A percentile compares a stretch with the other conserved stretches of the same genome.
Evolutionary conservation across 2,888 invertebrate species (phyloP).

Genomic region (Apamea anceps): DNA sequence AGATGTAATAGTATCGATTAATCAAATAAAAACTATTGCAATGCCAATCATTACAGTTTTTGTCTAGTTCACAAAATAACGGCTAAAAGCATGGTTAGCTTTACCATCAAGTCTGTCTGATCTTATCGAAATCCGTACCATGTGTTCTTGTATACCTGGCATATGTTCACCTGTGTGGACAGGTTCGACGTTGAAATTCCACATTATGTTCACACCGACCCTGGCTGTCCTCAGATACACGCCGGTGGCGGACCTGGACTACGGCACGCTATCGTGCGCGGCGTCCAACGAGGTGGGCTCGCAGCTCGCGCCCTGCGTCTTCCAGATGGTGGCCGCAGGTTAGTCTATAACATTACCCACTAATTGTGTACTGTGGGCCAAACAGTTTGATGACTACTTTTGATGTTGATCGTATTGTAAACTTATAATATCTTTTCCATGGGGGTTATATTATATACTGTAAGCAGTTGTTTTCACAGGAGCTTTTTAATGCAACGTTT

Average conservation of each 20-base stretch:
- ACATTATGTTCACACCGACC: background rate
- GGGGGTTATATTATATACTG: too few species aligned
- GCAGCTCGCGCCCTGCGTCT: slow-evolving; percentile 95
- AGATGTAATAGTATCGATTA: background rate
- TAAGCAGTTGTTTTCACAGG: background rate
- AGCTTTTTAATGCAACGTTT: background rate
- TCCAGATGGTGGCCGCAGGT: slow-evolving; percentile 97
- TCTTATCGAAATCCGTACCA: background rate
- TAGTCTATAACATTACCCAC: slow-evolving; percentile 71
- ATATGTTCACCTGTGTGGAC: background rate
- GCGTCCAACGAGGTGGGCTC: slow-evolving; percentile 96
- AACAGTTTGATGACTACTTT: background rate
- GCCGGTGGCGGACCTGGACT: slow-evolving; percentile 93
- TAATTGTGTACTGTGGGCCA: background rate
- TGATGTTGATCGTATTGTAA: background rate
- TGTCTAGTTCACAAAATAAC: background rate
- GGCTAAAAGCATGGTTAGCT: background rate
- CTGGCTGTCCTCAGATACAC: slow-evolving; percentile 85
- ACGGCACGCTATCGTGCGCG: slow-evolving; percentile 96
- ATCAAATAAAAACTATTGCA: background rate
- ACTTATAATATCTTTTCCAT: background rate
- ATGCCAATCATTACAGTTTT: background rate
- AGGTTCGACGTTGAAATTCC: background rate
- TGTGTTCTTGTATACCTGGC: background rate
- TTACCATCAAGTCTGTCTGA: background rate